phyloP scores from a whole-genome alignment of 1,140 invertebrate species.

The Pygmarrhopalites habei region DNA sequence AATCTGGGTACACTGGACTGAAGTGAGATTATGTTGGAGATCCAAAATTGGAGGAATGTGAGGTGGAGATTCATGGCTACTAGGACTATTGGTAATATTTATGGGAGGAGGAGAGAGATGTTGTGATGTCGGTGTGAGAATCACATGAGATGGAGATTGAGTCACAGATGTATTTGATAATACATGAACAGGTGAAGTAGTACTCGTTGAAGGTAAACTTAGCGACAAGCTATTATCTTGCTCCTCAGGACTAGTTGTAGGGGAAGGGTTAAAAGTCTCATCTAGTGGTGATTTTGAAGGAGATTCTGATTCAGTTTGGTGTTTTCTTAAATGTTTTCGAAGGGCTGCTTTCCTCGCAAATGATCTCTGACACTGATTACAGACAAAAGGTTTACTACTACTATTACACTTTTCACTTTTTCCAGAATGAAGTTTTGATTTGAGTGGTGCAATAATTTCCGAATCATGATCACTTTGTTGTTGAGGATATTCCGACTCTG shows the following conservation, averaged over 20 bases:
- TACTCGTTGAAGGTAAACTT: neutral
- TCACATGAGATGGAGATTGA: neutral
- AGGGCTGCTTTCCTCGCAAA: slow-evolving; percentile 13
- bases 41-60: neutral
- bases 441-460: neutral
- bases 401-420: neutral
- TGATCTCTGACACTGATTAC: slow-evolving; percentile 9
- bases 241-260: neutral
- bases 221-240: neutral
- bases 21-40: neutral
- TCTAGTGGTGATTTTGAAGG: neutral
- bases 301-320: neutral
- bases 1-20: neutral
- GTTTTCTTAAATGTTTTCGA: slow-evolving; percentile 15
- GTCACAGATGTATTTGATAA: neutral
- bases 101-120: neutral
- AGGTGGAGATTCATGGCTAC: neutral
- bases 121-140: neutral
- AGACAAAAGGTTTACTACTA: slow-evolving; percentile 1
- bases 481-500: neutral
- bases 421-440: neutral
- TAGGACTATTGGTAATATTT: slow-evolving; percentile 7
- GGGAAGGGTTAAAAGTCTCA: neutral
- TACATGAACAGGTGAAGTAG: neutral
- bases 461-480: neutral